Base-by-base conservation (phyloP, 2,113 vertebrate species). In the Chrysemys picta region DNA sequence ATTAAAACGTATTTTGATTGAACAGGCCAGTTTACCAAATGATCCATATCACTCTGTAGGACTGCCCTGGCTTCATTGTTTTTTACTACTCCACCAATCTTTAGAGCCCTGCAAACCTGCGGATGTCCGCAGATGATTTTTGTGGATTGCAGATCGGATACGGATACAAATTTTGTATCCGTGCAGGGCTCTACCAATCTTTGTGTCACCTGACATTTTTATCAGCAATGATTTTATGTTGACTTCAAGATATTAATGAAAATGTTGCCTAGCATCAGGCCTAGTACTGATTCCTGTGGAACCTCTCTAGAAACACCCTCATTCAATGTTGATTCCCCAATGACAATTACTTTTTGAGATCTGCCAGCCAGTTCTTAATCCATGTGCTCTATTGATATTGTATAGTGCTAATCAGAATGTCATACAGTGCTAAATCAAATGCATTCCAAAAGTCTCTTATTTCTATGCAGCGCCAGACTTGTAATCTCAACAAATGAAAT, bases 211-310 rank as follows among this genome's bases (percentile, higher is more conserved):
- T 92, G 80, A 59, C 8, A 57, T 3, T 27, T 5, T 5, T 8
- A 45, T 31, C 42, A 62, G 50, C 13, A 80, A 25, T 59, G 59
- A 56, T 75, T 93, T 82, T 84, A 1, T 78, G 53, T 87, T 96
- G 89, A 78, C 84, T 56, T 88, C 50, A 83, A 84, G 56, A 62
- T 35, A 72, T 53, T 50, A 57, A 94, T 50, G 81, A 86, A 93
- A 93, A 69, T 24, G 13, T 82, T 81, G 16, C 87, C 50, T 52
- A 24, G 72, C 22, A 29, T 0, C 8, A 89, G 47, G 76, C 13
- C 76, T 80, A 11, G 11, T 22, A 81, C 54, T 0, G 2, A 38
- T 91, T 31, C 25, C 24, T 81, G 89, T 62, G 69, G 94, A 89
- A 91, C 59, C 69, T 84, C 75, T 24, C 69, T 76, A 94, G 45